These are phyloP conservation scores for Acanthosepion pharaonis DNA, from an alignment of 2,888 invertebrate genomes.

Conservation along the genomic window DNA sequence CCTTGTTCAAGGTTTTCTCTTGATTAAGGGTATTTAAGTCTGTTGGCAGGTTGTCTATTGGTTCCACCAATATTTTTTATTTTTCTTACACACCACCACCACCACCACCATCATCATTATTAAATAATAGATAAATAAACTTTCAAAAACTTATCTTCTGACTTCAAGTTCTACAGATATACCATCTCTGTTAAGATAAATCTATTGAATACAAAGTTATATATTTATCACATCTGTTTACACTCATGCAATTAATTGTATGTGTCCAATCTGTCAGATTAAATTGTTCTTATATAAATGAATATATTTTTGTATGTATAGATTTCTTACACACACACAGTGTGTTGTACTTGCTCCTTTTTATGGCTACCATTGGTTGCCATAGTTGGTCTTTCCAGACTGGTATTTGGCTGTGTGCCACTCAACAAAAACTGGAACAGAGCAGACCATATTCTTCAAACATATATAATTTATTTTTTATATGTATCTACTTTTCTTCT, in stretches of 20 bases:
- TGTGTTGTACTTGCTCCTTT: neutral
- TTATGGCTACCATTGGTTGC: neutral
- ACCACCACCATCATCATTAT: no score
- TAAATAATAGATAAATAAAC: no score
- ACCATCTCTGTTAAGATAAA: no score
- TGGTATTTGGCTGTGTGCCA: neutral
- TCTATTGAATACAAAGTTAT: neutral
- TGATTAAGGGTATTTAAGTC: no score
- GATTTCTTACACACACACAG: neutral
- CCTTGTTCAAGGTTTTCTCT: no score
- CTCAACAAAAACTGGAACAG: neutral
- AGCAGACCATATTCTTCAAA: constrained; percentile 8
- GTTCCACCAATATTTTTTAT: no score
- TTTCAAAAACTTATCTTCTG: no score
- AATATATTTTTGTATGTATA: neutral
- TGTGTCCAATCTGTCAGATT: neutral
- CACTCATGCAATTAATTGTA: neutral
- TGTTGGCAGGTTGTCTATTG: no score
- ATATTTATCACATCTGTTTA: neutral
- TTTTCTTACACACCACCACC: no score
- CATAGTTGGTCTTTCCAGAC: constrained; percentile 20
- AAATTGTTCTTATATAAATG: neutral
- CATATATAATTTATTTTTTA: neutral
- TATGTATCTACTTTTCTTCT: neutral
- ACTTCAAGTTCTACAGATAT: no score